phyloP scores from a whole-genome alignment of 2,797 vertebrate genomes.

The Lagocephalus sceleratus region DNA sequence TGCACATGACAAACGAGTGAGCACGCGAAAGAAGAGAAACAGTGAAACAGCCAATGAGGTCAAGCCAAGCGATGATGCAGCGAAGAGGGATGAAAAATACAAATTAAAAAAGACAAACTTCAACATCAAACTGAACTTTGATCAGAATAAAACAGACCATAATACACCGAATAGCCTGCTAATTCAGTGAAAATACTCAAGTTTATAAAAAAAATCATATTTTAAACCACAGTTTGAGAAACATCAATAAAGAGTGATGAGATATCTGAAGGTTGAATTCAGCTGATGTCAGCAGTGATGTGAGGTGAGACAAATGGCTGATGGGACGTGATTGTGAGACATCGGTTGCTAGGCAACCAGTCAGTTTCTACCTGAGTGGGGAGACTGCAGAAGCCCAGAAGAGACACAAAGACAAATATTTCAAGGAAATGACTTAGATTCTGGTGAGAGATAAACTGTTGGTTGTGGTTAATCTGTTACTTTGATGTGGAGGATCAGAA shows the following conservation, averaged over 20 bases:
- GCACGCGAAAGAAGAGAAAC: not conserved
- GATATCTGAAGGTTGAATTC: not conserved
- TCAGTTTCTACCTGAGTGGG: constrained; percentile 55
- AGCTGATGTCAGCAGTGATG: constrained; percentile 30
- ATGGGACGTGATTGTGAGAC: constrained; percentile 35
- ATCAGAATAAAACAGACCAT: too few species aligned
- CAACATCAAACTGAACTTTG: too few species aligned
- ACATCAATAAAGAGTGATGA: not conserved
- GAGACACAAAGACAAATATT: constrained; percentile 5
- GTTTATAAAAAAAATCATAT: not conserved
- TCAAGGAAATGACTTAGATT: not conserved
- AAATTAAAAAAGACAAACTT: not conserved
- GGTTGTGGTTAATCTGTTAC: too few species aligned
- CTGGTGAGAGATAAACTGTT: not conserved
- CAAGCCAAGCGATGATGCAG: constrained; percentile 26
- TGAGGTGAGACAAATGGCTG: constrained; percentile 22
- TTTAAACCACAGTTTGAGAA: not conserved
- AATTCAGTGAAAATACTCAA: too few species aligned
- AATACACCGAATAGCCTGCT: too few species aligned
- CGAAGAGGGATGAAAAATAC: constrained; percentile 13
- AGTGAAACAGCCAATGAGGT: constrained; percentile 35
- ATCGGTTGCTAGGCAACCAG: constrained; percentile 34
- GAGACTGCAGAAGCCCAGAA: constrained; percentile 50
- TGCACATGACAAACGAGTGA: not conserved
- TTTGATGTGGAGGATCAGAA: too few species aligned